Evolutionary conservation across 1,140 invertebrate genomes (phyloP), one percentile per base, ranked within the genome.

Genomic region (Ceratosolen solmsi): DNA sequence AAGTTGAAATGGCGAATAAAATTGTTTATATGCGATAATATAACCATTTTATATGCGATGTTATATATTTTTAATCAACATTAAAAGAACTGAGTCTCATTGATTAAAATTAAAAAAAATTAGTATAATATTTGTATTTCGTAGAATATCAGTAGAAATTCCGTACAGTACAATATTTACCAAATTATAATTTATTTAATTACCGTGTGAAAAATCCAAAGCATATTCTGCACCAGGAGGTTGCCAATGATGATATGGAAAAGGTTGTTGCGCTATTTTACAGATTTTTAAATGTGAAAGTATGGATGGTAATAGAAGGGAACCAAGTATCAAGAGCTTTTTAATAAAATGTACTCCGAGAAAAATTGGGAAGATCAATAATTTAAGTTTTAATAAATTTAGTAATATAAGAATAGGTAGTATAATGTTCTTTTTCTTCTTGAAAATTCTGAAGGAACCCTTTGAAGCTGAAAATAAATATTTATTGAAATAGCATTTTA

Each of bases 301-400:
- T 49, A 95, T 84, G 30, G 93, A 92, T 0, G 95, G 94, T 9
- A 94, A 85, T 33, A 94, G 88, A 27, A 95, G 82, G 0, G 94
- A 94, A 1, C 92, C 94, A 0, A 94, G 83, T 4, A 95, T 87
- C 13, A 95, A 87, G 13, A 95, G 88, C 83, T 95, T 95, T 89
- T 95, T 95, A 79, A 95, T 94, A 84, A 95, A 92, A 80, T 95
- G 91, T 1, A 95, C 93, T 2, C 92, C 92, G 5, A 95, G 87
- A 17, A 95, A 92, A 17, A 95, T 93, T 0, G 94, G 93, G 8
- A 94, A 89, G 4, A 95, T 87, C 63, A 95, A 84, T 11, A 94
- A 86, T 80, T 95, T 95, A 2, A 94, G 88, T 89, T 95, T 95
- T 65, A 94, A 83, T 0, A 94, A 87, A 30, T 94, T 93, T 36